Conservation (phyloP, 2,113 vertebrate species). For the Hippolais icterina region DNA sequence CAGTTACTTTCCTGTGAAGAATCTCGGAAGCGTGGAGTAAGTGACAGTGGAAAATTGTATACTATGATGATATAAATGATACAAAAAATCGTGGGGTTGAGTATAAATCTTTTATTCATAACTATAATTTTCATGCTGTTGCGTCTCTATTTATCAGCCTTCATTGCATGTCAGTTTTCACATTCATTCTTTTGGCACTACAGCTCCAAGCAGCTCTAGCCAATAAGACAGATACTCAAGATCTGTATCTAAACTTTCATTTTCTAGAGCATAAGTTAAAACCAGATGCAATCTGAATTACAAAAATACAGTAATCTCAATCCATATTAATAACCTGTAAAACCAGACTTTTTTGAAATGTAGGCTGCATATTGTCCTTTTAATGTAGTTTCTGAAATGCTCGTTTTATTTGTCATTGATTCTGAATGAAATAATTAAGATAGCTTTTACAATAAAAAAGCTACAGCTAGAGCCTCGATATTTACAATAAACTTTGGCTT, state of each 20-base stretch:
- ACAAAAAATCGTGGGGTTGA: neutral
- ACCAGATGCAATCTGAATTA: conserved; percentile 14
- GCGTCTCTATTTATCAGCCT: conserved; percentile 55
- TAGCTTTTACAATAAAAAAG: neutral
- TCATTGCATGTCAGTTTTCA: conserved; percentile 29
- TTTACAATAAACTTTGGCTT: neutral
- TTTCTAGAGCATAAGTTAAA: conserved; percentile 27
- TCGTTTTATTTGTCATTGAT: conserved; percentile 28
- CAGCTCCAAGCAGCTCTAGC: neutral
- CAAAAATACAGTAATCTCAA: neutral
- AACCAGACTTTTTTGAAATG: neutral
- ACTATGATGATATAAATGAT: conserved; percentile 25
- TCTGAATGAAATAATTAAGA: neutral
- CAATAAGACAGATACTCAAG: neutral
- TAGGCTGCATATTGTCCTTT: neutral
- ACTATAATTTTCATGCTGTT: conserved; percentile 46
- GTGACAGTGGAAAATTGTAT: conserved; percentile 30
- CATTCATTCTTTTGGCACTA: conserved; percentile 23
- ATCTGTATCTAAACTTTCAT: neutral
- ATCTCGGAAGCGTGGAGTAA: neutral
- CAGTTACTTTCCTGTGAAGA: conserved; percentile 24
- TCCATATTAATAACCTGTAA: conserved; percentile 3
- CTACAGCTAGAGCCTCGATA: neutral
- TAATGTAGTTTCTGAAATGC: neutral
- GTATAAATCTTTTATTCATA: conserved; percentile 59